These are phyloP conservation scores for Aspiorhynchus laticeps DNA, from an alignment of 2,113 vertebrate species.

Conservation along the genomic window DNA sequence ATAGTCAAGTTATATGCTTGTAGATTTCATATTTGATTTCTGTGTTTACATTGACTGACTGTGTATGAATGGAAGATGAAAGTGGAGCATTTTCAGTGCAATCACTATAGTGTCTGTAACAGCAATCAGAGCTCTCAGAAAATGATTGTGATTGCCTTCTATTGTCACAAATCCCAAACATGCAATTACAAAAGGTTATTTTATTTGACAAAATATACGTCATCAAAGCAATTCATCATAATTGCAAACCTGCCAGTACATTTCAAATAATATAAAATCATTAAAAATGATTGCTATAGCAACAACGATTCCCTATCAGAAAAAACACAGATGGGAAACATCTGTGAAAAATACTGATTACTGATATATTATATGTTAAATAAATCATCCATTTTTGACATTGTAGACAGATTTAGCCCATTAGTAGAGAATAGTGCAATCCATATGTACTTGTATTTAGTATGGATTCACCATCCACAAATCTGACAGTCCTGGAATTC, in stretches of 20 bases:
- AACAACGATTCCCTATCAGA: not conserved
- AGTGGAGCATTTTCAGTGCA: not conserved
- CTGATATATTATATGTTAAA: not conserved
- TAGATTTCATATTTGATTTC: not conserved
- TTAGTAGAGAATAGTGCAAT: not conserved
- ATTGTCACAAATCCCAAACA: not conserved
- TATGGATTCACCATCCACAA: not conserved
- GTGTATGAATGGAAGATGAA: not conserved
- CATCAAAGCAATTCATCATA: not conserved
- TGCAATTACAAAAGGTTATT: not conserved
- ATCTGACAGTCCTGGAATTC: not conserved
- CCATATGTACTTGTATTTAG: not conserved
- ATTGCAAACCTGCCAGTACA: not conserved
- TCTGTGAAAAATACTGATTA: not conserved
- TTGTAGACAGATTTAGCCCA: not conserved
- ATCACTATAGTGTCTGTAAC: not conserved
- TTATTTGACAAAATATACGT: not conserved
- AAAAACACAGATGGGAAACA: not conserved
- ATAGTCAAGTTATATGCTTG: not conserved
- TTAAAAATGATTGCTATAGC: not conserved
- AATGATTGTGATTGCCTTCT: not conserved
- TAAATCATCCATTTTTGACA: slow-evolving; percentile 4
- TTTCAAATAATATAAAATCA: not conserved
- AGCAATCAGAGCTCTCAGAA: not conserved
- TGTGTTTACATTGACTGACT: not conserved